Conservation (phyloP, 2,113 vertebrate genomes). For the Centropristis striata region DNA sequence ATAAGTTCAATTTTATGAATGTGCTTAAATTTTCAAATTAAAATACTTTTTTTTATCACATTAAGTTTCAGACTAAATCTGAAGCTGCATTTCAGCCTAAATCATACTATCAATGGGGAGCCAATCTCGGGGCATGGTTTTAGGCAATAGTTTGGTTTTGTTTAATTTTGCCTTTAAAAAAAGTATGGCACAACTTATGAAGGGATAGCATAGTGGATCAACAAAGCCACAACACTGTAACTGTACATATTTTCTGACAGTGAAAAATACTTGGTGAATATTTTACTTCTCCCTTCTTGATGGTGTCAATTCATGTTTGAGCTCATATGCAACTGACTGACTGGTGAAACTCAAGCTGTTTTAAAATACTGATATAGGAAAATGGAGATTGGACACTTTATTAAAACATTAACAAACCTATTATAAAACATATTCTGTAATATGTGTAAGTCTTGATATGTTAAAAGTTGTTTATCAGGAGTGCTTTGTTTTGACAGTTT, state of each 20-base stretch:
- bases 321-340: constrained; percentile 28
- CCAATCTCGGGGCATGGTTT: constrained; percentile 6
- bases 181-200: constrained; percentile 55
- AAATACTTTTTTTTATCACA: constrained; percentile 34
- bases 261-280: constrained; percentile 21
- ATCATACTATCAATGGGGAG: constrained; percentile 4
- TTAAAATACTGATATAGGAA: constrained; percentile 50
- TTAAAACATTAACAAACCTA: constrained; percentile 66
- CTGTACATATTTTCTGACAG: constrained; percentile 21
- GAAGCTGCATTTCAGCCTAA: constrained; percentile 27
- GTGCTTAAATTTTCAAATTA: constrained; percentile 33
- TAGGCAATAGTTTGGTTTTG: constrained; percentile 12
- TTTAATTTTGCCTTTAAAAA: constrained; percentile 6
- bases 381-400: constrained; percentile 40
- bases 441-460: constrained; percentile 55
- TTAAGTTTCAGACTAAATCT: constrained; percentile 30
- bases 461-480: constrained; percentile 52
- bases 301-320: constrained; percentile 25
- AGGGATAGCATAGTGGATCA: constrained; percentile 20
- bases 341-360: constrained; percentile 17
- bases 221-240: constrained; percentile 10
- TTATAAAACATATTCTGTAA: constrained; percentile 36
- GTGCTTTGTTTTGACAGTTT: constrained; percentile 73
- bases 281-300: constrained; percentile 29
- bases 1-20: constrained; percentile 7